These are phyloP conservation scores for Hemichromis elongatus DNA, from an alignment of 2,113 vertebrate genomes.

Conservation along the genomic window DNA sequence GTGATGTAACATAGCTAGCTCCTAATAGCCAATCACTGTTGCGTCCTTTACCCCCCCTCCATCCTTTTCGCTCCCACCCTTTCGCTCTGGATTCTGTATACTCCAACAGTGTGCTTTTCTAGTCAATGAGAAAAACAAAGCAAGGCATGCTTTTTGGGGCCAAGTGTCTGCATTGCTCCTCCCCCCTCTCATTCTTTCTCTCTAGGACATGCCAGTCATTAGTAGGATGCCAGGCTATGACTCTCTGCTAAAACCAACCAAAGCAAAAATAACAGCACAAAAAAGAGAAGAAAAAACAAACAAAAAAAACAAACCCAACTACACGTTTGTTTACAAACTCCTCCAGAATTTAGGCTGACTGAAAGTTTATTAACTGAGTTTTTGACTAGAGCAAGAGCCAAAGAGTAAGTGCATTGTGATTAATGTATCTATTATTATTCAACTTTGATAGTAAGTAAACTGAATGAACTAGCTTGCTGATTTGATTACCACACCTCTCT, in stretches of 20 bases:
- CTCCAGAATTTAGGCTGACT: background rate
- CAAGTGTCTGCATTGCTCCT: background rate
- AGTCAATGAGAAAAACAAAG: constrained; percentile 39
- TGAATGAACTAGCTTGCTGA: background rate
- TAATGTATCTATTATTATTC: background rate
- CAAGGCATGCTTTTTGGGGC: constrained; percentile 4
- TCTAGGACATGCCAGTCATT: constrained; percentile 18
- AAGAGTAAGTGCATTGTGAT: background rate
- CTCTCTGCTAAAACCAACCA: background rate
- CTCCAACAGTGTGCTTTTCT: constrained; percentile 50
- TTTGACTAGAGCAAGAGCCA: background rate
- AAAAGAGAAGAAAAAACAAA: background rate
- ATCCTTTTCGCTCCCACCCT: background rate
- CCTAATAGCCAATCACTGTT: constrained; percentile 46
- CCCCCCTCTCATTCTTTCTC: background rate
- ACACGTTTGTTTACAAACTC: background rate
- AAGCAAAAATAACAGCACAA: background rate
- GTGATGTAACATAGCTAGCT: constrained; percentile 68
- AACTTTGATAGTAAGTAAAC: background rate
- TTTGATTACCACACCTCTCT: background rate
- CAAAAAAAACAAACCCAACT: accelerated
- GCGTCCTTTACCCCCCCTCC: background rate
- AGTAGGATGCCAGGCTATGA: constrained; percentile 19
- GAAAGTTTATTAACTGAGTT: background rate
- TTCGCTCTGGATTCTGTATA: constrained; percentile 24